Evolutionary conservation across 2,113 vertebrate species (phyloP).

Genomic region (Salvelinus namaycush): DNA sequence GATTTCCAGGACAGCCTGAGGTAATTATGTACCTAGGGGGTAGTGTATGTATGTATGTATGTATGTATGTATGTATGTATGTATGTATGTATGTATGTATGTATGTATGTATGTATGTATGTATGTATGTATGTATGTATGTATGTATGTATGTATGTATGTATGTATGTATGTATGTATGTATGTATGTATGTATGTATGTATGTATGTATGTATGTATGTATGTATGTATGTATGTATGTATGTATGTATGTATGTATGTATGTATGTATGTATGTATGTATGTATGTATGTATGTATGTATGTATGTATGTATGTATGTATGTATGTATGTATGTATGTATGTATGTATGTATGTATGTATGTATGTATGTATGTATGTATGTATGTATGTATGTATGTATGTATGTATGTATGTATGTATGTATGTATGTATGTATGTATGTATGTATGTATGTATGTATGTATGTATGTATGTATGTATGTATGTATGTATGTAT

Average conservation of each 20-base stretch:
- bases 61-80: background rate
- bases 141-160: rapidly evolving
- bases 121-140: too few species aligned
- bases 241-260: too few species aligned
- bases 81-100: background rate
- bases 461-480: background rate
- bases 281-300: too few species aligned
- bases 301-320: background rate
- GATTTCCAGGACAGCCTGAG: slow-evolving; percentile 32
- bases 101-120: too few species aligned
- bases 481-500: background rate
- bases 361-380: background rate
- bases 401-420: too few species aligned
- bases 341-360: background rate
- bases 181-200: rapidly evolving
- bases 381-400: too few species aligned
- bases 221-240: too few species aligned
- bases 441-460: background rate
- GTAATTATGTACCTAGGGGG: slow-evolving; percentile 46
- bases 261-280: too few species aligned
- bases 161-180: background rate
- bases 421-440: rapidly evolving
- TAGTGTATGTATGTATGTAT: slow-evolving; percentile 6
- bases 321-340: too few species aligned
- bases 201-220: background rate